Evolutionary conservation across 2,888 invertebrate species (phyloP), one percentile per base, ranked within the genome.

Genomic region (Didymodactylos carnosus): DNA sequence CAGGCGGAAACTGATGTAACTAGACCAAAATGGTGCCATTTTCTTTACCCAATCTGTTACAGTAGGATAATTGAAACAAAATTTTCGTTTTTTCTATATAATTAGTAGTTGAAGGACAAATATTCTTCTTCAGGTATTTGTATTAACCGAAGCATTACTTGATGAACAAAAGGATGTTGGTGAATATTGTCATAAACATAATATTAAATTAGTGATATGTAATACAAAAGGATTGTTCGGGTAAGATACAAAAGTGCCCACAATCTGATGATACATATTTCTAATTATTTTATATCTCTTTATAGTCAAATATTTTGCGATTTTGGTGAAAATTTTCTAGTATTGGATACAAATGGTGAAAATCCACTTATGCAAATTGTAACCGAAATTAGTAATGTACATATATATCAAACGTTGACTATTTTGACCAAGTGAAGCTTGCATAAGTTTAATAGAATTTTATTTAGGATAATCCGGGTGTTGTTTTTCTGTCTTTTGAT

Each of bases 401-500:
- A 35, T n/a, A 35, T 62, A 11, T 6, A 25, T 29, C 3, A 35
- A n/a, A n/a, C n/a, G n/a, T n/a, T n/a, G n/a, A n/a, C n/a, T n/a
- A n/a, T 0, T 53, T 5, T 29, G 8, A 53, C 35, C 2, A 29
- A 25, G 16, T 29, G 19, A 19, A 19, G 10, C 35, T 53, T 71
- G 23, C 19, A 40, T 29, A 2, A n/a, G n/a, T 46, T 41, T 49
- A 39, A 62, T 46, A 39, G n/a, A 41, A 49, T 13, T 69, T 73
- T 39, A 51, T 73, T 3, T 76, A 83, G 81, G 81, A 81, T 46
- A 78, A 77, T 35, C 90, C 92, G 78, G 92, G 92, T 70, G 88
- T 94, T 29, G 93, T 98, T 0, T 92, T 94, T 0, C 94, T 94
- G 80, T 85, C 97, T 73, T 97, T 98, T 84, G 95, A 97, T 81